phyloP scores from a whole-genome alignment of 2,113 vertebrate species.

The Nesoenas mayeri region DNA sequence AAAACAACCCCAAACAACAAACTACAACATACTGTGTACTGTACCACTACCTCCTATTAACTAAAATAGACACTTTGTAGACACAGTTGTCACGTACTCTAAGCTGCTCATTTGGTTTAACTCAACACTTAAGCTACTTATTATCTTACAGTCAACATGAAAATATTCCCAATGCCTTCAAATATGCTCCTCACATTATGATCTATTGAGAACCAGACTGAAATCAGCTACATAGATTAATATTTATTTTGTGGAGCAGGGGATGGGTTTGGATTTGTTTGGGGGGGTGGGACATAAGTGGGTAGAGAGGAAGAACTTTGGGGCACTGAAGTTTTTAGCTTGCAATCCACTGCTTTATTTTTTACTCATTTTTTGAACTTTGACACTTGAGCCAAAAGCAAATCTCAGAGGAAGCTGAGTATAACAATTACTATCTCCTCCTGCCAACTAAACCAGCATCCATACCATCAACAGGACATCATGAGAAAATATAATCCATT shows the following conservation, averaged over 20 bases:
- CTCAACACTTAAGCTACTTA: neutral
- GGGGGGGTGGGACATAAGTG: fast-evolving
- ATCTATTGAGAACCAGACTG: neutral
- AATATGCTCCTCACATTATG: neutral
- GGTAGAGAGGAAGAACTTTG: neutral
- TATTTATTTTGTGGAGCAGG: neutral
- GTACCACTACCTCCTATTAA: neutral
- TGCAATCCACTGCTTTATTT: neutral
- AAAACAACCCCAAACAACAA: no score
- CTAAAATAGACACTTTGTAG: neutral
- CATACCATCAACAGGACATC: neutral
- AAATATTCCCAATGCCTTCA: neutral
- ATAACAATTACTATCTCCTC: neutral
- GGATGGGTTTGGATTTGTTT: neutral
- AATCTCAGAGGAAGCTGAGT: neutral
- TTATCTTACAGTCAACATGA: neutral
- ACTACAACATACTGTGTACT: neutral
- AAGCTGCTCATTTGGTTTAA: neutral
- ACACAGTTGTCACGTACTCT: neutral
- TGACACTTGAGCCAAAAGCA: neutral
- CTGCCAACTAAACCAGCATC: neutral
- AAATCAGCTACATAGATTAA: neutral
- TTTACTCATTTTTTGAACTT: neutral
- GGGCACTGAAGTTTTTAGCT: neutral
- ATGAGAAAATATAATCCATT: neutral